Conservation (phyloP, 2,797 vertebrate species). For the Pseudochirops corinnae region DNA sequence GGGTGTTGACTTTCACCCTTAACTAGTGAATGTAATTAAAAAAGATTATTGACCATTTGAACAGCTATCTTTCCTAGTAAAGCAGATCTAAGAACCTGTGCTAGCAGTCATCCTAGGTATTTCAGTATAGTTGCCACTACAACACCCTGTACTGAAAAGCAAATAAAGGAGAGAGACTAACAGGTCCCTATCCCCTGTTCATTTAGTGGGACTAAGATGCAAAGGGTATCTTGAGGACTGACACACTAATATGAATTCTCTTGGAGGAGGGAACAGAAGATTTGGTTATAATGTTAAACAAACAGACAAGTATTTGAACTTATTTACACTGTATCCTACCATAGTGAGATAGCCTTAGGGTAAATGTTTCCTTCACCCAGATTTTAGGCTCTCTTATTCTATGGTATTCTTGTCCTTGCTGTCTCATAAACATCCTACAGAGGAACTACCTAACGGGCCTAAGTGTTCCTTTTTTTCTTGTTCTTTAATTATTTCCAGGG, state of each 20-base stretch:
- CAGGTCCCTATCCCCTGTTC: neutral
- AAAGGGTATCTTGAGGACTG: neutral
- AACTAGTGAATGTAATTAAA: too few species aligned
- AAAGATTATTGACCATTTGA: too few species aligned
- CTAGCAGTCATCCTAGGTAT: too few species aligned
- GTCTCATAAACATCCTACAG: neutral
- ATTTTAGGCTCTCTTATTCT: neutral
- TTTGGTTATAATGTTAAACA: neutral
- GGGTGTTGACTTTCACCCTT: too few species aligned
- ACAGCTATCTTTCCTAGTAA: too few species aligned
- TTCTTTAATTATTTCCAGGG: neutral
- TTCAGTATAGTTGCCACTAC: too few species aligned
- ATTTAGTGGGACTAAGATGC: neutral
- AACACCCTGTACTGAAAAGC: neutral
- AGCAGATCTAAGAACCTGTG: too few species aligned
- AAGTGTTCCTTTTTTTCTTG: neutral
- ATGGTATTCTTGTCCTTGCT: conserved; percentile 2
- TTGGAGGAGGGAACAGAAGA: neutral
- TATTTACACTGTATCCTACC: neutral
- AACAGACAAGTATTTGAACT: neutral
- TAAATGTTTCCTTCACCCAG: neutral
- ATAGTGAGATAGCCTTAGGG: neutral
- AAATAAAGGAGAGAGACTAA: neutral
- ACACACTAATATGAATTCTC: neutral
- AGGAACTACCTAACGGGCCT: neutral